Conservation (phyloP, 64 coral and sea anemone species). For the Acropora yongei region DNA sequence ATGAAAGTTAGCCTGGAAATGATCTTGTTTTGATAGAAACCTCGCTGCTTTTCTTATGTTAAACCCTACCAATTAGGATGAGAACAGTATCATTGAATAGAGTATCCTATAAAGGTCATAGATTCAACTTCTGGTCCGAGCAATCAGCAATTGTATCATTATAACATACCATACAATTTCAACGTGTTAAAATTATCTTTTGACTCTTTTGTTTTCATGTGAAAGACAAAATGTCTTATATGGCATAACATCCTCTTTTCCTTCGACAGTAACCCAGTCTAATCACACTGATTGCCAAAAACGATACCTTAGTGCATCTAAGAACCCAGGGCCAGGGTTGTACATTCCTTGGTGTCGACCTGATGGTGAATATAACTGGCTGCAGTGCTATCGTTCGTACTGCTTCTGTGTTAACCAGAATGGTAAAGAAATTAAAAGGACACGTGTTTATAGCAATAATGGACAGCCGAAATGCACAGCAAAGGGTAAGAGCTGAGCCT, state of each 20-base stretch:
- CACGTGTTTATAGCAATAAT: constrained; percentile 56
- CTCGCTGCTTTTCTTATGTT: no score
- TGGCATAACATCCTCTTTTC: background rate
- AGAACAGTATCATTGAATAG: no score
- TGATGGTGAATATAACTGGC: constrained; percentile 67
- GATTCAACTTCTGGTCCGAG: no score
- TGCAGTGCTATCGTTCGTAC: constrained; percentile 68
- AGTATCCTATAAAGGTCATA: no score
- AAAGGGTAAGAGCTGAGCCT: background rate
- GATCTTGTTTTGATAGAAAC: no score
- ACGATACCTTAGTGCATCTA: constrained; percentile 45
- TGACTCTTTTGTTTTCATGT: no score
- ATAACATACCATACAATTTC: background rate
- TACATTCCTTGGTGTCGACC: constrained; percentile 72
- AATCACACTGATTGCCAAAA: constrained; percentile 62
- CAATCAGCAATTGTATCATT: background rate
- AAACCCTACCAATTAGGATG: no score
- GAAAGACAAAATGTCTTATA: no score
- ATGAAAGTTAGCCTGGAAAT: no score
- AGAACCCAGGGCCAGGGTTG: constrained; percentile 41
- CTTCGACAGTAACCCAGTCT: background rate
- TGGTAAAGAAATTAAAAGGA: constrained; percentile 48
- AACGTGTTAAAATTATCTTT: background rate
- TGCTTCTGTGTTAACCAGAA: constrained; percentile 79
- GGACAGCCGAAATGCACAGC: constrained; percentile 69